Evolutionary conservation across 2,113 vertebrate genomes (phyloP).

Genomic region (Oryctolagus cuniculus): mOryCun1.1 NC_091432.1:158397001-158397500

Average conservation of each 20-base stretch:
- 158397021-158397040: background rate
- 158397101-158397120: slow-evolving; percentile 18
- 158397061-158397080: background rate
- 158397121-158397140: background rate
- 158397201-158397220: background rate
- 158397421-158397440: slow-evolving; percentile 3
- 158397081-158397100: slow-evolving; percentile 36
- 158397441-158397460: too few species aligned
- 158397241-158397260: background rate
- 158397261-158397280: background rate
- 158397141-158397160: background rate
- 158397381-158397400: background rate
- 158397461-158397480: too few species aligned
- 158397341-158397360: slow-evolving; percentile 1
- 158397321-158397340: background rate
- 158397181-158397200: background rate
- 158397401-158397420: background rate
- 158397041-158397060: background rate
- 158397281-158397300: background rate
- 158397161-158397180: background rate
- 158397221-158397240: background rate
- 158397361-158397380: background rate
- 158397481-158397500: too few species aligned
- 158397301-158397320: too few species aligned
- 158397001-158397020: background rate